These are phyloP conservation scores for Trialeurodes vaporariorum DNA, from an alignment of 1,140 invertebrate species.

Conservation along the genomic window DNA sequence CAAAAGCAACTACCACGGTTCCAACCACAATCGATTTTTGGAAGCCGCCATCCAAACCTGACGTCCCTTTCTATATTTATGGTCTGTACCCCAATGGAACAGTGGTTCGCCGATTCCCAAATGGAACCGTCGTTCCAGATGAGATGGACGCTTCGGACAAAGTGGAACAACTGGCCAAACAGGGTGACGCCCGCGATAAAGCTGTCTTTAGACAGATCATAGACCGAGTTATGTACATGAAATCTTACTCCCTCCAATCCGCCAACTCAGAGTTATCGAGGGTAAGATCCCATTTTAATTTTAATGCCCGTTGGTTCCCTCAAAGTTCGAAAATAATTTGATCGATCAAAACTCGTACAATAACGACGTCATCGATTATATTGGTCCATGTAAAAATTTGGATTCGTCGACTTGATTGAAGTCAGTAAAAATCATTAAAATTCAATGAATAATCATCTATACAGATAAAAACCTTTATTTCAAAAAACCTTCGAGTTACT, in stretches of 20 bases:
- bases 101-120: slow-evolving; percentile 24
- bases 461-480: no score
- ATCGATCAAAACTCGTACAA: no score
- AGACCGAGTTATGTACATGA: slow-evolving; percentile 11
- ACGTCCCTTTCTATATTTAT: slow-evolving; percentile 24
- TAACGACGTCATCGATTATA: no score
- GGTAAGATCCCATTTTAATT: no score
- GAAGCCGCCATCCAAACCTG: neutral
- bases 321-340: no score
- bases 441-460: no score
- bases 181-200: slow-evolving; percentile 17
- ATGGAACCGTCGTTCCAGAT: slow-evolving; percentile 25
- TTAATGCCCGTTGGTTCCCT: no score
- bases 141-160: slow-evolving; percentile 20
- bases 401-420: no score
- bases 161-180: slow-evolving; percentile 16
- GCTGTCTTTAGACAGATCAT: neutral
- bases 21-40: slow-evolving; percentile 7
- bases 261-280: slow-evolving; percentile 11
- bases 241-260: slow-evolving; percentile 15
- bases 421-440: no score
- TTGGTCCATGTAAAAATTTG: no score
- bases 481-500: no score
- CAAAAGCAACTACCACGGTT: neutral
- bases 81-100: slow-evolving; percentile 26